Base-by-base conservation (phyloP, 2,113 vertebrate genomes). In the Platichthys stellatus region DNA sequence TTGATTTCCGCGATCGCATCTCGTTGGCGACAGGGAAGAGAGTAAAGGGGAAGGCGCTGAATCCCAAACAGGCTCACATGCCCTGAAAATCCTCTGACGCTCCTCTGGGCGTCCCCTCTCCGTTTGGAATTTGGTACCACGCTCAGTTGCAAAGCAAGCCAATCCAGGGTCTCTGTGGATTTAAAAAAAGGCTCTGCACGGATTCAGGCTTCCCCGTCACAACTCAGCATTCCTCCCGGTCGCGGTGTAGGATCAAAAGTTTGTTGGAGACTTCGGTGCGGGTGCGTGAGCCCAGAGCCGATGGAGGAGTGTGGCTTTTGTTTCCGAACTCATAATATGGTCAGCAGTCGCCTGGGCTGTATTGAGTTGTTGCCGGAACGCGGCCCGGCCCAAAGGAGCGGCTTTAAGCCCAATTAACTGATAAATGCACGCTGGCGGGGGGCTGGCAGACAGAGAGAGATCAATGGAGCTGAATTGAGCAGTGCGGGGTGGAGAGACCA, bases 401-500 rank as follows among this genome's bases (percentile, higher is more conserved):
- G 71, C 87, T 84, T 85, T 66, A 82, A 80, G 84, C 84, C 82
- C 83, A 90, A 91, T 91, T 89, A 93, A 85, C 81, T 91, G 83
- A 90, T 86, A 88, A 67, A 85, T 84, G 86, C 74, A 80, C 13
- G 77, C 79, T 84, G 62, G 83, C 86, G 70, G 83, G 75, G 88
- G 86, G 80, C 72, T 73, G 74, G 80, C 70, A 77, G 82, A 78
- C 49, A 45, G 58, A 59, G 70, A 59, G 70, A 59, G 77, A 90
- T 91, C 86, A 85, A 87, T 90, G 83, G 45, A 45, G 74, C 73
- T 67, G 69, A 69, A 86, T 70, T 31, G 71, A 83, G 69, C 63
- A 66, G 63, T 28, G 64, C 20, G 31, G 64, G 56, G 63, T 31
- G 18, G 2, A 56, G 38, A 62, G 69, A 72, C 31, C 77, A 23